Evolutionary conservation across 2,113 vertebrate genomes (phyloP).

Genomic region (Myrmophylax atrothorax): DNA sequence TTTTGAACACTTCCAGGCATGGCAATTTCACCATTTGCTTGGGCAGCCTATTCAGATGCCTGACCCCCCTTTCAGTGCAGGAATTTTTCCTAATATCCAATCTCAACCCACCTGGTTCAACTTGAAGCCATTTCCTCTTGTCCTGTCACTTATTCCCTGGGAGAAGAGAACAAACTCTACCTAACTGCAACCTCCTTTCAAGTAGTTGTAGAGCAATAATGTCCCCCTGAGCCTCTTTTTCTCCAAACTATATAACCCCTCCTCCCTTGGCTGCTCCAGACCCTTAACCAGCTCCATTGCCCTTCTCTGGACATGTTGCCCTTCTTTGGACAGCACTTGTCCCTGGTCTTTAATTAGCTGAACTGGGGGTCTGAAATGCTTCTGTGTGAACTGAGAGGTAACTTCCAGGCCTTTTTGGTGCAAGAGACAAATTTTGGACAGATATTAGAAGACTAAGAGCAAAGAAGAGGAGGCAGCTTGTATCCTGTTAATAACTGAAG

Average conservation of each 20-base stretch:
- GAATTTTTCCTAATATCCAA: background rate
- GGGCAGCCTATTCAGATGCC: background rate
- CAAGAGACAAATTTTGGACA: background rate
- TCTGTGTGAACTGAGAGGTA: background rate
- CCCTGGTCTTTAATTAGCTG: background rate
- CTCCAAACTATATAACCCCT: background rate
- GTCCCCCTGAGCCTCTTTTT: background rate
- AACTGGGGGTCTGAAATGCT: background rate
- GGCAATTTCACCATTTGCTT: background rate
- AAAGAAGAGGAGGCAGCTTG: background rate
- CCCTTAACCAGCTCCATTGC: background rate
- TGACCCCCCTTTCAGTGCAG: background rate
- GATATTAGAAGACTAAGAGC: background rate
- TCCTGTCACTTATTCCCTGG: background rate
- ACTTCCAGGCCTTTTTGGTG: background rate
- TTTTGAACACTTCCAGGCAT: background rate
- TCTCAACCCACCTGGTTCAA: background rate
- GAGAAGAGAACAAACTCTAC: background rate
- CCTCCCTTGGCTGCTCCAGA: background rate
- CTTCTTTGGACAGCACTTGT: background rate
- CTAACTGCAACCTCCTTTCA: background rate
- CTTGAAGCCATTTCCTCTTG: background rate
- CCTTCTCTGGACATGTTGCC: background rate
- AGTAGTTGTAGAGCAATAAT: background rate
- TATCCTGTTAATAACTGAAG: background rate